phyloP scores from a whole-genome alignment of 2,797 vertebrate species.

The Cryptoprocta ferox region DNA sequence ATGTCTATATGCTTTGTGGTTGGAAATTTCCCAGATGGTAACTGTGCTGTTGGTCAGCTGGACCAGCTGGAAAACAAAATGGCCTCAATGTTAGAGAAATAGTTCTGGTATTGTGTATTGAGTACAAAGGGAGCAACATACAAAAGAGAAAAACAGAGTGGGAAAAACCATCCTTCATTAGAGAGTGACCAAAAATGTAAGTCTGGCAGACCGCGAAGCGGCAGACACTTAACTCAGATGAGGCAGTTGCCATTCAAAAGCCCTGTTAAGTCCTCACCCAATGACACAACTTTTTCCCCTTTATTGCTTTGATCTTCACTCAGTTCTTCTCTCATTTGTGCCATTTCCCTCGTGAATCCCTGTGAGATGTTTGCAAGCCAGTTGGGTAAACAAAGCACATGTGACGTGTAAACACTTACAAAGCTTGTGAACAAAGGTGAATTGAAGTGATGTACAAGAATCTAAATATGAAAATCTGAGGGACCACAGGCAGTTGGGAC shows the following conservation, averaged over 20 bases:
- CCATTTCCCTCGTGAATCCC: background rate
- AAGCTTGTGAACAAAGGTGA: background rate
- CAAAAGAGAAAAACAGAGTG: background rate
- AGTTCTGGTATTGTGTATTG: background rate
- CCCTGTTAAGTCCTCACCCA: background rate
- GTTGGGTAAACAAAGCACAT: background rate
- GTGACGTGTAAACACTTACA: background rate
- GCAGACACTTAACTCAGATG: background rate
- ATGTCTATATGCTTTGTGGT: background rate
- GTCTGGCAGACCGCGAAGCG: background rate
- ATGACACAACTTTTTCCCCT: too few species aligned
- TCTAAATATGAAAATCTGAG: background rate
- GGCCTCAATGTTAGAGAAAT: background rate
- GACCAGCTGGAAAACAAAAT: background rate
- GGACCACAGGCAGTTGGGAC: background rate
- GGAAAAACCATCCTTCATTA: background rate
- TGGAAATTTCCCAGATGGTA: background rate
- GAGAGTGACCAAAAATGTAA: background rate
- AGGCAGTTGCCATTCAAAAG: background rate
- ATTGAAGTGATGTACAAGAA: background rate
- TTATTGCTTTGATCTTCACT: background rate
- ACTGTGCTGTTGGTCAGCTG: background rate
- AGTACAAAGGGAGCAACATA: background rate
- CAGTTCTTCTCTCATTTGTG: background rate
- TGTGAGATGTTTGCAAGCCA: background rate